Conservation (phyloP, 2,797 vertebrate genomes). For the Myotis findleyi region DNA sequence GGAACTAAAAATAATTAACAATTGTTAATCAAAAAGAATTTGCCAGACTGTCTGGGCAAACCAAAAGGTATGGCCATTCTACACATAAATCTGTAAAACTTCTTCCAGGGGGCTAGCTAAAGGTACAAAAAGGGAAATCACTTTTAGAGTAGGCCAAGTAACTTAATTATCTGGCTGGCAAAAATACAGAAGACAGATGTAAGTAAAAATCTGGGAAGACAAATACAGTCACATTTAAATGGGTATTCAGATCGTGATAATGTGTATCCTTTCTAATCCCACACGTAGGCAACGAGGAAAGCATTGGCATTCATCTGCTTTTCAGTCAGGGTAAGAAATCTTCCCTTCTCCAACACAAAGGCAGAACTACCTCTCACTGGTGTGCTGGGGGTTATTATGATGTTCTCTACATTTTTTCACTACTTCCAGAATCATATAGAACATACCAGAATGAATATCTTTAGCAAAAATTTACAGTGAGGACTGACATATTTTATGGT, state of each 20-base stretch:
- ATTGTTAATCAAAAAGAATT: constrained; percentile 15
- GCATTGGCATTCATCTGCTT: constrained; percentile 44
- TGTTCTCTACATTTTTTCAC: constrained; percentile 33
- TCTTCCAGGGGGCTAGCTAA: background rate
- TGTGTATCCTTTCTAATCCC: constrained; percentile 42
- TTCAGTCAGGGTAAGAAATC: constrained; percentile 30
- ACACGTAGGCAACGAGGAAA: constrained; percentile 25
- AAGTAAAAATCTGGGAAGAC: constrained; percentile 58
- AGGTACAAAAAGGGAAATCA: constrained; percentile 36
- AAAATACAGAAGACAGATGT: constrained; percentile 43
- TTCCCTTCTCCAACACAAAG: constrained; percentile 21
- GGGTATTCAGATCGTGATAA: background rate
- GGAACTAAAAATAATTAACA: constrained; percentile 34
- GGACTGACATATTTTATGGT: constrained; percentile 28
- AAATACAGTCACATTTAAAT: constrained; percentile 60
- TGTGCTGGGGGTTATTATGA: background rate
- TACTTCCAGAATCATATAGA: constrained; percentile 42
- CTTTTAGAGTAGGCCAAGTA: constrained; percentile 42
- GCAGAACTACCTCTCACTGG: constrained; percentile 13
- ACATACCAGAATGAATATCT: constrained; percentile 59
- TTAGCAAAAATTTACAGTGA: constrained; percentile 25
- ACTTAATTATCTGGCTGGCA: constrained; percentile 45
- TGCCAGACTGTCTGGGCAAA: background rate
- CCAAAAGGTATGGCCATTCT: background rate
- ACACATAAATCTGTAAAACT: constrained; percentile 34